A percentile compares a stretch with the other conserved stretches of the same genome.
These are phyloP conservation scores for Apomyelois bistriatella DNA, from an alignment of 2,888 invertebrate species.

Conservation along the genomic window DNA sequence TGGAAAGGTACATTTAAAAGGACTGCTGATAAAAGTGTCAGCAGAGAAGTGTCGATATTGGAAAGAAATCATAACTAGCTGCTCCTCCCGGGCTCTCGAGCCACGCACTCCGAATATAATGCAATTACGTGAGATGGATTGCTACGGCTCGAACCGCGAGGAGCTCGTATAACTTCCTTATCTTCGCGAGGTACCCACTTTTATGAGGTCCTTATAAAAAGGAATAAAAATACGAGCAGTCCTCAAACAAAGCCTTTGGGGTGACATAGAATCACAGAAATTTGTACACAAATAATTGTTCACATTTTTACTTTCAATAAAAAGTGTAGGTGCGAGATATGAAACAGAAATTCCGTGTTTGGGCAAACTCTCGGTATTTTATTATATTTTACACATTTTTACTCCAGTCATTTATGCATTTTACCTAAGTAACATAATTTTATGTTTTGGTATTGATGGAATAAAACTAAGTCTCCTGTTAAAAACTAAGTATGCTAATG, in stretches of 20 bases:
- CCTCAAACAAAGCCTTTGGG: conserved; percentile 11
- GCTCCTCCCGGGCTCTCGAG: conserved; percentile 40
- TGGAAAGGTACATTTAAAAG: not conserved
- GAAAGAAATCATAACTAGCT: conserved; percentile 44
- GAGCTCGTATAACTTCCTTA: conserved; percentile 52
- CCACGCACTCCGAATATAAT: conserved; percentile 57
- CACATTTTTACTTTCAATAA: conserved; percentile 6
- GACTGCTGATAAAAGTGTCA: conserved; percentile 18
- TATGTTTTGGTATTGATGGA: too few relatives aligned
- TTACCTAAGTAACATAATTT: too few relatives aligned
- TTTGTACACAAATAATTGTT: conserved; percentile 2
- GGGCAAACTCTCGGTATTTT: not conserved
- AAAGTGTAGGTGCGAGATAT: conserved; percentile 2
- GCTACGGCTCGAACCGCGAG: conserved; percentile 47
- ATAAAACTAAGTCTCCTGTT: too few relatives aligned
- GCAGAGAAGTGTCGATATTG: conserved; percentile 39
- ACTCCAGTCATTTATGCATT: too few relatives aligned
- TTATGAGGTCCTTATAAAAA: conserved; percentile 52
- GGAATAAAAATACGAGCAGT: conserved; percentile 35
- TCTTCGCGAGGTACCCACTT: conserved; percentile 39
- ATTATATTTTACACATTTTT: too few relatives aligned
- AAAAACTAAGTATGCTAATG: too few relatives aligned
- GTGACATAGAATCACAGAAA: not conserved
- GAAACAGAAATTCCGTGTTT: not conserved
- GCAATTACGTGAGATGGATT: conserved; percentile 65